Percentiles rank a stretch among this genome's conserved stretches.
These are phyloP conservation scores for Brachymystax lenok DNA, from an alignment of 2,797 vertebrate species.

Conservation along the genomic window DNA sequence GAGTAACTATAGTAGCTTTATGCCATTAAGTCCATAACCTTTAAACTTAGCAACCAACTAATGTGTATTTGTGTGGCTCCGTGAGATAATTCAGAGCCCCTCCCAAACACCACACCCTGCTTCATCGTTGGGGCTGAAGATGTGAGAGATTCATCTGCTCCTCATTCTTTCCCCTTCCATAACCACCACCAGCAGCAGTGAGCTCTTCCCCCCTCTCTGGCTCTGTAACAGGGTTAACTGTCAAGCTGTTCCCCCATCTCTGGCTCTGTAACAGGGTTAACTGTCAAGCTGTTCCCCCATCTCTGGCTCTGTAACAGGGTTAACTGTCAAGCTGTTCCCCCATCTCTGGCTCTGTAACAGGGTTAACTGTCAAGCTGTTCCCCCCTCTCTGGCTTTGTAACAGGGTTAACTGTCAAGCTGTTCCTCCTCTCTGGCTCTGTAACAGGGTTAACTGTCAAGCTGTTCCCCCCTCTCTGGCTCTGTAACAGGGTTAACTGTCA, in stretches of 20 bases:
- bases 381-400: too few relatives aligned
- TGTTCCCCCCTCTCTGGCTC: conserved; percentile 1
- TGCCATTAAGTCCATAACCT: too few relatives aligned
- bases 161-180: not conserved
- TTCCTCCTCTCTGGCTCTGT: not conserved
- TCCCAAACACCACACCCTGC: not conserved
- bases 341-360: too few relatives aligned
- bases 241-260: not conserved
- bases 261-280: conserved; percentile 7
- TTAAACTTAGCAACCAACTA: too few relatives aligned
- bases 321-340: too few relatives aligned
- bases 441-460: conserved; percentile 40
- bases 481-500: too few relatives aligned
- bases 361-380: too few relatives aligned
- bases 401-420: too few relatives aligned
- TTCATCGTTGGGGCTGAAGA: not conserved
- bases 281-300: conserved; percentile 40
- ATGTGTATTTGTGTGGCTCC: not conserved
- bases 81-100: not conserved
- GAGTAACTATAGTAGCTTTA: too few relatives aligned
- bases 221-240: not conserved
- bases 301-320: too few relatives aligned
- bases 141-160: conserved; percentile 3
- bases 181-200: not conserved
- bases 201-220: too few relatives aligned